Evolutionary conservation across 2,888 invertebrate genomes (phyloP), one percentile per base, ranked within the genome.

Genomic region (Chrysomela aeneicollis): DNA sequence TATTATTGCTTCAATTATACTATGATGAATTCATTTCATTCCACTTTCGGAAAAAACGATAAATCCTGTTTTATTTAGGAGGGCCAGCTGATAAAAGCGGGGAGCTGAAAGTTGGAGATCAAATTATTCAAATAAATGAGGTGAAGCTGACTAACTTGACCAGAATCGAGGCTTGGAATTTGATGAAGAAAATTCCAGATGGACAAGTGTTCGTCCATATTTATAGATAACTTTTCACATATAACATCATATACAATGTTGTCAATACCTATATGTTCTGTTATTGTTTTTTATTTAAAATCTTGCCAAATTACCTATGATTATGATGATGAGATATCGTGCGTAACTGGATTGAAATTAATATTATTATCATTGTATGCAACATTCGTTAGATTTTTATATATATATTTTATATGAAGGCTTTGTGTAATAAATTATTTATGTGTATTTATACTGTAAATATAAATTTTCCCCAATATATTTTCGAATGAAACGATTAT

Each of bases 101-200:
- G 66, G 87, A 89, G 77, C 87, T 97, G 75, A 87, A 89, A 78
- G 92, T 92, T 72, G 95, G 95, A 59, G 96, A 97, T 81, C 93
- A 95, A 83, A 87, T 97, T 71, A 83, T 95, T 35, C 88, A 89
- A 72, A 92, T 96, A 59, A 95, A 95, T 75, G 92, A 91, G 59
- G 88, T 88, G 70, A 90, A 92, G 73, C 91, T 95, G 78, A 89
- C 90, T 69, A 87, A 89, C 66, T 91, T 94, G 87, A 92, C 95
- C n/a, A 89, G 97, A 76, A 94, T 95, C 73, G 95, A 96, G 84
- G 96, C 95, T 59, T 97, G 97, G 97, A 93, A 93, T 73, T 89
- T 92, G 67, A 91, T 97, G 85, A 97, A 97, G 83, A 92, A 93
- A 76, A 83, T 97, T 71, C 92, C 94, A 59, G 90, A 93, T 79